Evolutionary conservation across 2,888 invertebrate species (phyloP), one percentile per base, ranked within the genome.

Genomic region (Parascotia fuliginaria): DNA sequence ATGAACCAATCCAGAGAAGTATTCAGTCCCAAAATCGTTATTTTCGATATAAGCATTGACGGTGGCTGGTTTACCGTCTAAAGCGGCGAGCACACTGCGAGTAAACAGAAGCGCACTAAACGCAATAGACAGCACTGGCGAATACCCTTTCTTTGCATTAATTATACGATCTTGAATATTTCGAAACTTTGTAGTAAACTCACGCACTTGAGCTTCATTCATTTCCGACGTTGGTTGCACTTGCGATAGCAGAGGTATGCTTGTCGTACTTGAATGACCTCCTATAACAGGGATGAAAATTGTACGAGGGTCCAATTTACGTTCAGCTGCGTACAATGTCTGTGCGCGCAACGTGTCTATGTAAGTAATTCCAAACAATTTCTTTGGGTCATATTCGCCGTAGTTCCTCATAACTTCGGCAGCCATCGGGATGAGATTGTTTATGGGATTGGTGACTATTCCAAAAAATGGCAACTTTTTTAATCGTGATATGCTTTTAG

Each of bases 161-260:
- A 93, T 92, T 16, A 95, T 93, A 55, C 92, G 93, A 4, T 94
- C 93, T 22, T 94, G 94, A 46, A 94, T 94, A 63, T 94, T 93
- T 70, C 94, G 94, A n/a, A 87, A 53, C 31, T 69, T 77, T 0
- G 69, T 52, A 0, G 84, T 84, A n/a, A 93, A 79, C 29, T 83
- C 76, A 40, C 81, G 77, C 28, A 78, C 59, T 15, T 61, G 77
- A 84, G 93, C 72, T 85, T 94, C 74, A 84, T 83, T 59, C 59
- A 82, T 91, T 9, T 86, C 72, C 29, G 90, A 83, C 5, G 79
- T 63, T 0, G 96, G 96, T 48, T 89, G 93, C 3, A 94, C 92
- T 73, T 95, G 95, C 0, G 97, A 96, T 48, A 97, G 92, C 12
- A 97, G 85, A 0, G 97, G 97, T 14, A 97, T 93, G 57, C 95